Conservation (phyloP, 2,888 invertebrate genomes). For the Mongoloraphidia duomilia region DNA sequence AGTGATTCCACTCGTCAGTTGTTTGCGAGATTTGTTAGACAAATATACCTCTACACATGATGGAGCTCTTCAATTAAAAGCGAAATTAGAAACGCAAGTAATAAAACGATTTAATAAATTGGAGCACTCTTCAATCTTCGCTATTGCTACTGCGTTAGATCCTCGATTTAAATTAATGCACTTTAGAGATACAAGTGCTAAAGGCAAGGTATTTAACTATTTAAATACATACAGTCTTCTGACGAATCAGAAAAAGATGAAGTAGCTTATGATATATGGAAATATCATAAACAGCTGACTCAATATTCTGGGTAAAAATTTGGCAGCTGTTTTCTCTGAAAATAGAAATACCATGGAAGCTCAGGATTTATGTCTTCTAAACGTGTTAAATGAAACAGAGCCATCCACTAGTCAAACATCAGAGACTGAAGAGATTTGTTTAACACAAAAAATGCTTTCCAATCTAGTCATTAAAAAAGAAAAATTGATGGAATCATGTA, state of each 20-base stretch:
- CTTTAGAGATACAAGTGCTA: constrained; percentile 11
- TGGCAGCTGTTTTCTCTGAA: too few species aligned
- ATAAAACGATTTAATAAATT: constrained; percentile 8
- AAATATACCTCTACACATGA: constrained; percentile 5
- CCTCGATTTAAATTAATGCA: constrained; percentile 13
- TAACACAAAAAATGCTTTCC: too few species aligned
- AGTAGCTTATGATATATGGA: constrained; percentile 18
- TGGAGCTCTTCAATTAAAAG: constrained; percentile 4
- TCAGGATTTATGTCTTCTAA: too few species aligned
- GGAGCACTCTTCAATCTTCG: constrained; percentile 5
- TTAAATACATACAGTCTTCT: constrained; percentile 1
- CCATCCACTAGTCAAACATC: too few species aligned
- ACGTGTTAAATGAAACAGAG: too few species aligned
- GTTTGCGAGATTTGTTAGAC: constrained; percentile 4
- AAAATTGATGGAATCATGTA: too few species aligned
- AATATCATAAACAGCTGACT: constrained; percentile 20
- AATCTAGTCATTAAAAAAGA: too few species aligned
- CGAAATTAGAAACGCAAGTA: constrained; percentile 5
- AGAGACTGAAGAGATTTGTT: too few species aligned
- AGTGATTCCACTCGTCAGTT: constrained; percentile 1
- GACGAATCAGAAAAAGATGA: constrained; percentile 11
- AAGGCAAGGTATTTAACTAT: neutral
- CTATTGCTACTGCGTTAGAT: constrained; percentile 6
- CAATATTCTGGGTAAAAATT: too few species aligned
- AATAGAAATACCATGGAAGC: too few species aligned